A percentile compares a stretch with the other conserved stretches of the same genome.
These are phyloP conservation scores for Diprion similis DNA, from an alignment of 1,140 invertebrate species.

Conservation along the genomic window DNA sequence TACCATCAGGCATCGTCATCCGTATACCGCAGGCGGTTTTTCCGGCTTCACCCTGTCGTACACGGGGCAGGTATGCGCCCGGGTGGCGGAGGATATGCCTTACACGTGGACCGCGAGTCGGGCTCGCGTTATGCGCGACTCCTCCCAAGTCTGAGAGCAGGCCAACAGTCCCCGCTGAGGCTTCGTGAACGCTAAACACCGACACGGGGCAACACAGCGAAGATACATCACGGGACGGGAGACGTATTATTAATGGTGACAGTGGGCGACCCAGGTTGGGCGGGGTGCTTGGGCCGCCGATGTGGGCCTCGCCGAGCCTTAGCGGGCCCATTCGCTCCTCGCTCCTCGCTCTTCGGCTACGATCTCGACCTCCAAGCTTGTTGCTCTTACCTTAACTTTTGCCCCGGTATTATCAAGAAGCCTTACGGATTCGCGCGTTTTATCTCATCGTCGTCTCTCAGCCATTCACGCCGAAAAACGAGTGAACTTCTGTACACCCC, in stretches of 20 bases:
- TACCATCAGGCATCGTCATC: too few species aligned
- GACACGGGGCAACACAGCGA: not conserved
- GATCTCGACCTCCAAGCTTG: not conserved
- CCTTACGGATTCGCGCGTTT: too few species aligned
- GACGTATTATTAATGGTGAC: constrained; percentile 58
- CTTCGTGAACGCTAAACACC: not conserved
- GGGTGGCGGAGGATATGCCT: too few species aligned
- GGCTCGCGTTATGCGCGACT: not conserved
- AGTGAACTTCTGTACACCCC: too few species aligned
- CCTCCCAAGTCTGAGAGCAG: not conserved
- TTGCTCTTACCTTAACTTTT: too few species aligned
- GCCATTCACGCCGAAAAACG: too few species aligned
- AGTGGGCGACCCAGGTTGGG: constrained; percentile 53
- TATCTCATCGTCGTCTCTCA: too few species aligned
- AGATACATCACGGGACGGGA: constrained; percentile 55
- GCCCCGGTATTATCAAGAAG: too few species aligned
- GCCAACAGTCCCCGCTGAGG: not conserved
- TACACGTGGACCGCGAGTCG: not conserved
- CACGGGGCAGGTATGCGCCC: too few species aligned
- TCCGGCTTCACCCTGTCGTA: too few species aligned
- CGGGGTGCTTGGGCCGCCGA: constrained; percentile 35
- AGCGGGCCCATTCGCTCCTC: not conserved
- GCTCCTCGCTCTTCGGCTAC: not conserved
- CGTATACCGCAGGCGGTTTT: too few species aligned
- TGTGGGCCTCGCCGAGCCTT: not conserved